These are phyloP conservation scores for Flabesymbios commensalis DNA, from an alignment of 2,888 invertebrate species.

Conservation along the genomic window DNA sequence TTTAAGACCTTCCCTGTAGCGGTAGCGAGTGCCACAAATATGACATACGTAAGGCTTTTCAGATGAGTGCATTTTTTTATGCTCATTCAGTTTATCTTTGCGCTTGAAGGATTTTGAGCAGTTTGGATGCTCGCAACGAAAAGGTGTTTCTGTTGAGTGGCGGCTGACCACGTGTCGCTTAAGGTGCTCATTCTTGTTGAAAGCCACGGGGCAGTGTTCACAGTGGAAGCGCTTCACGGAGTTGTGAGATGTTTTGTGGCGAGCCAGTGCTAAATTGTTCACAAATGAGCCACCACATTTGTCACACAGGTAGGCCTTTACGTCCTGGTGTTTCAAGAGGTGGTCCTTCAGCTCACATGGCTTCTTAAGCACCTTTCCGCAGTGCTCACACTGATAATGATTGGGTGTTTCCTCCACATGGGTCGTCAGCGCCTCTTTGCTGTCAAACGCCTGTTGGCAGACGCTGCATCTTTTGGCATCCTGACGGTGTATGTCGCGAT, in stretches of 20 bases:
- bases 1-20: constrained; percentile 28
- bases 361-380: constrained; percentile 8
- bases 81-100: constrained; percentile 31
- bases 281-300: constrained; percentile 24
- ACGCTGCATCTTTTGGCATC: not conserved
- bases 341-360: constrained; percentile 4
- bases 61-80: constrained; percentile 19
- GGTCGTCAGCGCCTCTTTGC: not conserved
- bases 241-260: constrained; percentile 12
- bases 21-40: constrained; percentile 20
- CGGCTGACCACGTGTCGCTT: constrained; percentile 23
- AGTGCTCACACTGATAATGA: constrained; percentile 5
- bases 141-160: constrained; percentile 26
- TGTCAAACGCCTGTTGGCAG: constrained; percentile 5
- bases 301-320: constrained; percentile 22
- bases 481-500: not conserved
- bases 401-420: not conserved
- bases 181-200: constrained; percentile 31
- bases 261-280: constrained; percentile 11
- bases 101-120: constrained; percentile 33
- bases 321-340: not conserved
- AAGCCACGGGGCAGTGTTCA: constrained; percentile 16
- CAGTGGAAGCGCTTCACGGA: constrained; percentile 9
- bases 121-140: constrained; percentile 11
- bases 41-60: constrained; percentile 25